Conservation (phyloP, 2,113 vertebrate genomes). For the Conger conger region DNA sequence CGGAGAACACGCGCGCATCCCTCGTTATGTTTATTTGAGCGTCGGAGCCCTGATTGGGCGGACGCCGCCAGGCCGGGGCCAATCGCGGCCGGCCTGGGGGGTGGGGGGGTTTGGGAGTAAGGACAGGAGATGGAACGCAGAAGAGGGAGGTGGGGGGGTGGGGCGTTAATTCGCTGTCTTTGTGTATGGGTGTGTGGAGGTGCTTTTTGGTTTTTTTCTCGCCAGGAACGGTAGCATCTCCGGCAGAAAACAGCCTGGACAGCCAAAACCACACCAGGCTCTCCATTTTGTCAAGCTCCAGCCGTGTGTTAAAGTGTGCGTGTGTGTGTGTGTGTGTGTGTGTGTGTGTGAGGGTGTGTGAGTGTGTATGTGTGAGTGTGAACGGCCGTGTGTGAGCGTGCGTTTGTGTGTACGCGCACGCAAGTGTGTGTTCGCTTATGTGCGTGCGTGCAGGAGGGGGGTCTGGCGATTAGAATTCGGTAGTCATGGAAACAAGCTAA, state of each 20-base stretch:
- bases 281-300: slow-evolving; percentile 73
- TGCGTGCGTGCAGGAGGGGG: slow-evolving; percentile 33
- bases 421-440: no score
- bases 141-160: slow-evolving; percentile 51
- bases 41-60: slow-evolving; percentile 80
- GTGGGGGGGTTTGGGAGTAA: slow-evolving; percentile 32
- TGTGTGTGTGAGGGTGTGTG: no score
- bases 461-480: slow-evolving; percentile 87
- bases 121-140: slow-evolving; percentile 29
- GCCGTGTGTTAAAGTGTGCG: slow-evolving; percentile 18
- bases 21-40: slow-evolving; percentile 87
- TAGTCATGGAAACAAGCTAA: slow-evolving; percentile 96
- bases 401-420: no score
- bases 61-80: slow-evolving; percentile 68
- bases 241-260: not conserved
- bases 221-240: slow-evolving; percentile 28
- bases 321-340: not conserved
- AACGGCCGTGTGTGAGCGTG: no score
- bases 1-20: slow-evolving; percentile 65
- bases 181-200: slow-evolving; percentile 47
- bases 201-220: slow-evolving; percentile 38
- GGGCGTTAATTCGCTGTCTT: slow-evolving; percentile 61
- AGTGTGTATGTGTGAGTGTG: no score
- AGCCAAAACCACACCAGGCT: slow-evolving; percentile 54
- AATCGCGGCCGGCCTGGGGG: slow-evolving; percentile 71